Conservation (phyloP, 2,888 invertebrate genomes). For the Rhimphoctona megacephalus region DNA sequence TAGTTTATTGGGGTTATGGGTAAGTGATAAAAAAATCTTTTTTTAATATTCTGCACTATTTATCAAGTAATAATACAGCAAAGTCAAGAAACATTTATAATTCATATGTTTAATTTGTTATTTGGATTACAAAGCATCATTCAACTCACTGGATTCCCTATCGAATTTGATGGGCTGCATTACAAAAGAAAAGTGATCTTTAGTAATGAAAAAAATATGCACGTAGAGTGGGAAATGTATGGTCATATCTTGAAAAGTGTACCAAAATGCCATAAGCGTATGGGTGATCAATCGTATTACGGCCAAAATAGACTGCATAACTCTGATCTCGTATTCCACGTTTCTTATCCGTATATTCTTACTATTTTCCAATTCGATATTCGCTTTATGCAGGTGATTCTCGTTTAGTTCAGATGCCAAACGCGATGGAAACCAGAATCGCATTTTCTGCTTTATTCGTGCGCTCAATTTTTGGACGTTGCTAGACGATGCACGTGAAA, state of each 20-base stretch:
- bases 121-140: neutral
- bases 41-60: neutral
- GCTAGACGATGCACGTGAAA: too few species aligned
- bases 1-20: neutral
- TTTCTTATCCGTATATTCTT: conserved; percentile 40
- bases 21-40: neutral
- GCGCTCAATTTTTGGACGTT: too few species aligned
- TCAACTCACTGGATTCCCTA: neutral
- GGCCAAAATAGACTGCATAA: conserved; percentile 39
- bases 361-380: conserved; percentile 19
- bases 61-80: neutral
- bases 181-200: neutral
- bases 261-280: conserved; percentile 51
- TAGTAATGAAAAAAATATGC: conserved; percentile 1
- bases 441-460: neutral
- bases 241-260: conserved; percentile 18
- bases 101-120: neutral
- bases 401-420: conserved; percentile 35
- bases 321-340: conserved; percentile 58
- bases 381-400: conserved; percentile 35
- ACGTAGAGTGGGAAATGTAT: neutral
- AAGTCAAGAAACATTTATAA: neutral
- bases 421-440: conserved; percentile 34
- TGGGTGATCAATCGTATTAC: conserved; percentile 55
- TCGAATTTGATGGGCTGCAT: neutral